Base-by-base conservation (phyloP, 2,113 vertebrate species). In the Aldabrachelys gigantea region DNA sequence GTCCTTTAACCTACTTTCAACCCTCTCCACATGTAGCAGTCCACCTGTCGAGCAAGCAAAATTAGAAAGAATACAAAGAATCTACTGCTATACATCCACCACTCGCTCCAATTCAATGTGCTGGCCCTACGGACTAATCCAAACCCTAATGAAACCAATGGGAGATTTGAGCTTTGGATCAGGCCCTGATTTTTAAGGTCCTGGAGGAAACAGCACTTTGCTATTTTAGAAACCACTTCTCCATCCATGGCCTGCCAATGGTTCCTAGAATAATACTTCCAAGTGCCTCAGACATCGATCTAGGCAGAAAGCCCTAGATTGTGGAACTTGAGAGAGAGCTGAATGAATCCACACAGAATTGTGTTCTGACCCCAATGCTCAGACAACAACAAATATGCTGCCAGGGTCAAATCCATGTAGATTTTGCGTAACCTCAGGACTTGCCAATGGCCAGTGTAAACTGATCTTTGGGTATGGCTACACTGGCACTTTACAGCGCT, bases 171-270 rank as follows among this genome's bases (percentile, higher is more conserved):
- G 29, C 41, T 53, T 56, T 56, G 8, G 11, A 13, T 0, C 24
- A 78, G 24, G 41, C 41, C 41, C 54, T 10, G 10, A 1, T 10
- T 49, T 9, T 1, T 78, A 52, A 1, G 0, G 50, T 31, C 85
- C 80, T 10, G 1, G 0, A 35, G 53, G 78, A 22, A 76, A 6
- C 44, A n/a, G 29, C 41, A 35, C 0, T 0, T 3, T 27, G 4
- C 29, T 75, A 44, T 49, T 78, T 53, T 1, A 38, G 41, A 27
- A 47, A 41, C 53, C 52, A 3, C 47, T 75, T 75, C 41, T 54
- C 76, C 1, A 21, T 52, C 41, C 3, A 12, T 47, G 17, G 59
- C 9, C 75, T 14, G 41, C 41, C 78, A 86, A 50, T 12, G 62
- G 76, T 1, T 91, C 88, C 84, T 62, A 72, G 25, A 80, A 49